A percentile compares a stretch with the other conserved stretches of the same genome.
Conservation (phyloP, 2,113 vertebrate genomes). For the Lagopus leucura region DNA sequence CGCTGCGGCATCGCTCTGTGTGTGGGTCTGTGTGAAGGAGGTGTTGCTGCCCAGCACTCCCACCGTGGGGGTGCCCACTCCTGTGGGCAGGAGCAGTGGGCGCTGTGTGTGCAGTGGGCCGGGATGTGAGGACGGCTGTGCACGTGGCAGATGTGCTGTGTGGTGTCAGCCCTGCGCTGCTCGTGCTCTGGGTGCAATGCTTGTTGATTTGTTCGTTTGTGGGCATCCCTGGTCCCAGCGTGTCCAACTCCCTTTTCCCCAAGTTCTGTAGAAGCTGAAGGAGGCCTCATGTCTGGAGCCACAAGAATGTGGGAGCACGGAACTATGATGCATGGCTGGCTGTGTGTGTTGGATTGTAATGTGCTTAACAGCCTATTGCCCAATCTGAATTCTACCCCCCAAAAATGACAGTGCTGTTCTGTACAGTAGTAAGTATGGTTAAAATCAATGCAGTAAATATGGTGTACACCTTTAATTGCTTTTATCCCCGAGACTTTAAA, state of each 20-base stretch:
- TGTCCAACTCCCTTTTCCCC: background rate
- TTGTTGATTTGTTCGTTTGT: background rate
- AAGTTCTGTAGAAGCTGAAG: background rate
- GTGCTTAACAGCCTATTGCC: slow-evolving; percentile 30
- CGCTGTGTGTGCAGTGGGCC: fast-evolving
- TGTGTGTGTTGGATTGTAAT: background rate
- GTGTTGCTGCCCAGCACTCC: background rate
- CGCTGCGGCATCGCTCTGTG: background rate
- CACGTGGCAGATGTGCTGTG: background rate
- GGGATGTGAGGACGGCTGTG: background rate
- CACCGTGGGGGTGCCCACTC: too few species aligned
- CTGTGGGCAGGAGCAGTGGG: background rate
- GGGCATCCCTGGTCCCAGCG: background rate
- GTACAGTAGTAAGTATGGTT: slow-evolving; percentile 8
- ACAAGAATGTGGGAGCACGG: background rate
- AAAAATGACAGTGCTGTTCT: slow-evolving; percentile 49
- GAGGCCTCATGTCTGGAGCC: fast-evolving
- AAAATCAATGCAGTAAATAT: slow-evolving; percentile 25
- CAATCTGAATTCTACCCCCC: slow-evolving; percentile 42
- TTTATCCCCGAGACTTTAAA: slow-evolving; percentile 26
- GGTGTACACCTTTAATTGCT: background rate
- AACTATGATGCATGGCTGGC: background rate
- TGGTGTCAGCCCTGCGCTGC: background rate
- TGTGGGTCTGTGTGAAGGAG: background rate
- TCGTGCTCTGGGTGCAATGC: too few species aligned